phyloP scores from a whole-genome alignment of 2,113 vertebrate species.

The Amphiprion percula region DNA sequence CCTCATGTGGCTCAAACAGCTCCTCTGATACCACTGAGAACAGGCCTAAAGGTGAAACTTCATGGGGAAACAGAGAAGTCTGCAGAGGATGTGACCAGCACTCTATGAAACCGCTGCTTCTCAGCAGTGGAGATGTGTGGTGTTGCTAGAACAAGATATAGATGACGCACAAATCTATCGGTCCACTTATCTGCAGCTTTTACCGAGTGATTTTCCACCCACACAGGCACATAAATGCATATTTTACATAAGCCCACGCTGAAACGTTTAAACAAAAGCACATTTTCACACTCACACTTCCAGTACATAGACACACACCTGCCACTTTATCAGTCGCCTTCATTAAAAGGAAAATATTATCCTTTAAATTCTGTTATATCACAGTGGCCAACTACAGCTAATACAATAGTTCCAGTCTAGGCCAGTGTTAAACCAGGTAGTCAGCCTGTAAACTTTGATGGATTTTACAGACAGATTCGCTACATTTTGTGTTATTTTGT shows the following conservation, averaged over 20 bases:
- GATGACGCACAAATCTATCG: slow-evolving; percentile 16
- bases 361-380: too few species aligned
- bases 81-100: not conserved
- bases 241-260: slow-evolving; percentile 47
- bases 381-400: too few species aligned
- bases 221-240: slow-evolving; percentile 48
- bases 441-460: too few species aligned
- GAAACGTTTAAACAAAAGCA: slow-evolving; percentile 35
- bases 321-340: not conserved
- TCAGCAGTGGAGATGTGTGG: slow-evolving; percentile 6
- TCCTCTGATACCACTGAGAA: slow-evolving; percentile 33
- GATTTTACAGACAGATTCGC: too few species aligned
- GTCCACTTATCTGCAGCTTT: slow-evolving; percentile 56
- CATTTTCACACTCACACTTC: not conserved
- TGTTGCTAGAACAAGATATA: slow-evolving; percentile 26
- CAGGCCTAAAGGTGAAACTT: slow-evolving; percentile 16
- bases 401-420: too few species aligned
- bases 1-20: slow-evolving; percentile 38
- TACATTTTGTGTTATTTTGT: too few species aligned
- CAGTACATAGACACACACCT: slow-evolving; percentile 7
- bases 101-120: not conserved
- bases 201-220: slow-evolving; percentile 42
- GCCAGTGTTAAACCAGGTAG: too few species aligned
- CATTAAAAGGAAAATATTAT: not conserved
- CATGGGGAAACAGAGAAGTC: not conserved